These are phyloP conservation scores for Diplazon laetatorius DNA, from an alignment of 2,888 invertebrate genomes.

Conservation along the genomic window DNA sequence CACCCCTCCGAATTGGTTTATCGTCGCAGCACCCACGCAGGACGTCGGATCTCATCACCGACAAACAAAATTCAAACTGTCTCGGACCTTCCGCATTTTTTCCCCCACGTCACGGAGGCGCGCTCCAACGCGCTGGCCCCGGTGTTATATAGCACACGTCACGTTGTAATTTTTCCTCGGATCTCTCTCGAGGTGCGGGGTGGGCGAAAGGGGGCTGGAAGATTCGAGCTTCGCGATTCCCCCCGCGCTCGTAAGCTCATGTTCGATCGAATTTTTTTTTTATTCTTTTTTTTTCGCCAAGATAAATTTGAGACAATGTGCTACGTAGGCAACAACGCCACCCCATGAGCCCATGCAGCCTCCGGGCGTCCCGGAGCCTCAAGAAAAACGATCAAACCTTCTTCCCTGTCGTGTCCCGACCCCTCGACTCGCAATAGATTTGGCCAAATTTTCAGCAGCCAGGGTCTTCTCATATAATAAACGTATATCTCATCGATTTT, in stretches of 20 bases:
- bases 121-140: conserved; percentile 28
- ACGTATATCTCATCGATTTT: conserved; percentile 2
- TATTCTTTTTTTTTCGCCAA: conserved; percentile 43
- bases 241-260: conserved; percentile 17
- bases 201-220: conserved; percentile 18
- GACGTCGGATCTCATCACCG: conserved; percentile 56
- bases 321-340: conserved; percentile 52
- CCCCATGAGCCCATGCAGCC: conserved; percentile 36
- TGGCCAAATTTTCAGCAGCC: conserved; percentile 30
- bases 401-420: conserved; percentile 38
- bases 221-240: conserved; percentile 58
- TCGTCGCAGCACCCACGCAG: conserved; percentile 53
- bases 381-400: conserved; percentile 37
- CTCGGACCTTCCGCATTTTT: conserved; percentile 57
- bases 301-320: conserved; percentile 65
- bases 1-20: conserved; percentile 53
- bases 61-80: conserved; percentile 54
- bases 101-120: too few species aligned
- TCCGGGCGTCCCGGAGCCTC: conserved; percentile 18
- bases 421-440: conserved; percentile 48
- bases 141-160: conserved; percentile 5
- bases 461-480: conserved; percentile 22
- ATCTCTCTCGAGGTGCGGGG: conserved; percentile 28
- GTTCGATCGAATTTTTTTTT: conserved; percentile 31
- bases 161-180: conserved; percentile 44